Conservation (phyloP, 2,888 invertebrate genomes). For the Myopa testacea region DNA sequence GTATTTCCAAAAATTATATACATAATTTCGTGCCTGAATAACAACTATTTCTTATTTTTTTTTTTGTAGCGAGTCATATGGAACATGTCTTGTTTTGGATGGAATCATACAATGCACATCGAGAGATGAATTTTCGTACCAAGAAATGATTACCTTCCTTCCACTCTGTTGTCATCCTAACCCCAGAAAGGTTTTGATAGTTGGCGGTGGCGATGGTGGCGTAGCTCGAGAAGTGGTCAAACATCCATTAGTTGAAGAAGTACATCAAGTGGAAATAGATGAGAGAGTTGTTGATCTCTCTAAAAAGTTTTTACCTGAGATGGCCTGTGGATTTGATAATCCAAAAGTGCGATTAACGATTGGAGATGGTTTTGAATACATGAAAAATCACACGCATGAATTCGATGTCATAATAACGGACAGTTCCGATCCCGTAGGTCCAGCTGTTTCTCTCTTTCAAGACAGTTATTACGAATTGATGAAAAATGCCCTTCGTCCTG, state of each 20-base stretch:
- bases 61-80: slow-evolving; percentile 71
- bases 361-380: slow-evolving; percentile 95
- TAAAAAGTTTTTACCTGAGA: slow-evolving; percentile 88
- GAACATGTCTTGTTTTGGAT: slow-evolving; percentile 89
- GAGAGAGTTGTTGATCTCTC: slow-evolving; percentile 89
- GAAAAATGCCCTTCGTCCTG: slow-evolving; percentile 83
- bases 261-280: slow-evolving; percentile 97
- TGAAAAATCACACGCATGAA: slow-evolving; percentile 84
- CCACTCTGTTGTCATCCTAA: slow-evolving; percentile 91
- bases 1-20: too few species aligned
- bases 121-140: slow-evolving; percentile 96
- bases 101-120: slow-evolving; percentile 98
- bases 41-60: slow-evolving; percentile 36
- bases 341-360: slow-evolving; percentile 86
- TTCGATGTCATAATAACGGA: slow-evolving; percentile 99
- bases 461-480: slow-evolving; percentile 87
- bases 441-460: slow-evolving; percentile 74
- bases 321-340: slow-evolving; percentile 88
- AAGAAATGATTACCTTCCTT: slow-evolving; percentile 97
- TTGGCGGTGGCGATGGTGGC: slow-evolving; percentile 98
- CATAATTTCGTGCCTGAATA: too few species aligned
- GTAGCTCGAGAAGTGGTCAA: slow-evolving; percentile 95
- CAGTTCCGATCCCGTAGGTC: slow-evolving; percentile 96
- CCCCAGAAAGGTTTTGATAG: slow-evolving; percentile 91
- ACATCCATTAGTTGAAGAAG: slow-evolving; percentile 87